These are phyloP conservation scores for Tupiocoris notatus DNA, from an alignment of 2,888 invertebrate species.

Conservation along the genomic window DNA sequence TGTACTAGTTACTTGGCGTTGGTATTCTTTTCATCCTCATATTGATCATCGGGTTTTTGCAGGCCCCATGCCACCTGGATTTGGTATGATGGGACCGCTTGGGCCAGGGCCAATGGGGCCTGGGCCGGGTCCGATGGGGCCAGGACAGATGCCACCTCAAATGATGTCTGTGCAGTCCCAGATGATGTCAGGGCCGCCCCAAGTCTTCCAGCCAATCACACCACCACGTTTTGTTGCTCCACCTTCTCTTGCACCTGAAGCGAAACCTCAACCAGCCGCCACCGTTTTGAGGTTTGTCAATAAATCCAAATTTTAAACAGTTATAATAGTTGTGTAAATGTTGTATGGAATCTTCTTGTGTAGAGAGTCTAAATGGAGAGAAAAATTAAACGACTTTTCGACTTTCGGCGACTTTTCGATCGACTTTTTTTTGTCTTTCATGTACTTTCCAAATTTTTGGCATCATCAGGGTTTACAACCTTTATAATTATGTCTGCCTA, in stretches of 20 bases:
- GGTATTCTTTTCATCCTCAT: too few species aligned
- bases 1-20: too few species aligned
- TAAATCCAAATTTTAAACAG: neutral
- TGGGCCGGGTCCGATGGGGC: slow-evolving; percentile 45
- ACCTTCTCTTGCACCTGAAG: slow-evolving; percentile 7
- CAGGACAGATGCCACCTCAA: slow-evolving; percentile 45
- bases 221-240: neutral
- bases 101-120: slow-evolving; percentile 42
- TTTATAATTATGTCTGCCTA: too few species aligned
- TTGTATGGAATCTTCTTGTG: too few species aligned
- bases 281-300: slow-evolving; percentile 45
- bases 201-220: slow-evolving; percentile 10
- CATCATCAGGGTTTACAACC: too few species aligned
- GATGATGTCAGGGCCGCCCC: slow-evolving; percentile 26
- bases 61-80: slow-evolving; percentile 45
- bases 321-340: too few species aligned
- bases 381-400: too few species aligned
- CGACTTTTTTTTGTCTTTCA: too few species aligned
- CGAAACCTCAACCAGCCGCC: slow-evolving; percentile 42
- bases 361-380: too few species aligned
- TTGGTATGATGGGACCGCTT: slow-evolving; percentile 43
- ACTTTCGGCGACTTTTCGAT: too few species aligned
- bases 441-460: too few species aligned
- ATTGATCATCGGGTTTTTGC: neutral
- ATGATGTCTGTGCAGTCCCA: slow-evolving; percentile 47